Evolutionary conservation across 2,797 vertebrate genomes (phyloP).

Genomic region (Hafferia zeledoni): DNA sequence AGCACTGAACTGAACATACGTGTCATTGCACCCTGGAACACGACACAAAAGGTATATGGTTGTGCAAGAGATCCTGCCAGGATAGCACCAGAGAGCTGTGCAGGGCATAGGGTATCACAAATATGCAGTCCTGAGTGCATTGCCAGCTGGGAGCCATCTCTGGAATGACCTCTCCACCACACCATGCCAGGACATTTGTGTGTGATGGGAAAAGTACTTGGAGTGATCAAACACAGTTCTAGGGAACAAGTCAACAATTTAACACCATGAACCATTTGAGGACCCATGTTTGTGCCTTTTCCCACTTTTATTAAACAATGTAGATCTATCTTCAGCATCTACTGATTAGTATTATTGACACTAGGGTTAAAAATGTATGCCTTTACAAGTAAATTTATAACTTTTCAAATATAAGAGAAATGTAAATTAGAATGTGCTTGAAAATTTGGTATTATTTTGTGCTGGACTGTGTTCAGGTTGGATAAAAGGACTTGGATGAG

Average conservation of each 20-base stretch:
- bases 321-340: background rate
- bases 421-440: background rate
- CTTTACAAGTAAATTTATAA: background rate
- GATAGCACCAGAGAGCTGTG: background rate
- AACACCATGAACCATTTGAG: background rate
- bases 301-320: background rate
- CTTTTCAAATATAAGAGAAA: background rate
- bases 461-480: background rate
- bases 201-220: background rate
- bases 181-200: background rate
- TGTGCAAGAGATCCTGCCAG: background rate
- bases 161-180: background rate
- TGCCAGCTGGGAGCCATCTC: background rate
- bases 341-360: background rate
- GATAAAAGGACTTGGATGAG: background rate
- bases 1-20: background rate
- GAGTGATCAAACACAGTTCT: background rate
- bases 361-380: background rate
- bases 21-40: accelerated
- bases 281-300: background rate
- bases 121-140: background rate
- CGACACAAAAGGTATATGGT: background rate
- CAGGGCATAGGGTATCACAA: background rate
- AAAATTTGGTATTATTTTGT: background rate
- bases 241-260: background rate